Conservation (phyloP, 1,140 invertebrate species). For the Paralvinella palmiformis region DNA sequence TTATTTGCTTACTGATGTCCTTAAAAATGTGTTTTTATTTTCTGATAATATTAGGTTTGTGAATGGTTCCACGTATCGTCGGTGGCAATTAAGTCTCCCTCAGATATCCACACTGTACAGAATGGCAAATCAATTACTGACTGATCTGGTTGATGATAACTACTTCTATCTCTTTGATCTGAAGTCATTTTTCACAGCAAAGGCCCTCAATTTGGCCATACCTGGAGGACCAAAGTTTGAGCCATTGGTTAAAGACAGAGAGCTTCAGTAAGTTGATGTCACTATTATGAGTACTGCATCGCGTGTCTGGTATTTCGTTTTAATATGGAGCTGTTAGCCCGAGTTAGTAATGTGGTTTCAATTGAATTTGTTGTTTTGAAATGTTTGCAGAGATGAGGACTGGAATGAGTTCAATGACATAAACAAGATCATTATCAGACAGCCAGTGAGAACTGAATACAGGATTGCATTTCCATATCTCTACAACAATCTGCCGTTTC, state of each 20-base stretch:
- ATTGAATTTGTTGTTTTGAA: background rate
- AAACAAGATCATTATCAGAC: constrained; percentile 98
- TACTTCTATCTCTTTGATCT: constrained; percentile 99
- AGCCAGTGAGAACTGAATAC: constrained; percentile 97
- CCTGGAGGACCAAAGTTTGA: constrained; percentile 99
- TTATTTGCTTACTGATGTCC: no score
- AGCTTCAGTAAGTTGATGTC: constrained; percentile 67
- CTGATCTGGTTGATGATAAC: constrained; percentile 96
- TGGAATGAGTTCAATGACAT: constrained; percentile 99
- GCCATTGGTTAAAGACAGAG: constrained; percentile 95
- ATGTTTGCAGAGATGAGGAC: constrained; percentile 82
- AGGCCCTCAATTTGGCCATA: constrained; percentile 99
- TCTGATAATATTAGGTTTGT: no score
- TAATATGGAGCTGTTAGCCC: background rate
- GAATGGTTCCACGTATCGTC: constrained; percentile 93
- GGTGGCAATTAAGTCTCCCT: constrained; percentile 90
- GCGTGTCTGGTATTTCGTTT: background rate
- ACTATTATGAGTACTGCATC: no score
- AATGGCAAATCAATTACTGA: constrained; percentile 95
- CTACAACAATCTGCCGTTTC: constrained; percentile 95
- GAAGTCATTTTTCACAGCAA: constrained; percentile 99
- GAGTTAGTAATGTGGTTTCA: background rate
- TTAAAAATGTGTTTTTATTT: no score
- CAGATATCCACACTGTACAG: constrained; percentile 97
- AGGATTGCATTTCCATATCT: constrained; percentile 98